Conservation (phyloP, 2,888 invertebrate species). For the Dromius quadrimaculatus region DNA sequence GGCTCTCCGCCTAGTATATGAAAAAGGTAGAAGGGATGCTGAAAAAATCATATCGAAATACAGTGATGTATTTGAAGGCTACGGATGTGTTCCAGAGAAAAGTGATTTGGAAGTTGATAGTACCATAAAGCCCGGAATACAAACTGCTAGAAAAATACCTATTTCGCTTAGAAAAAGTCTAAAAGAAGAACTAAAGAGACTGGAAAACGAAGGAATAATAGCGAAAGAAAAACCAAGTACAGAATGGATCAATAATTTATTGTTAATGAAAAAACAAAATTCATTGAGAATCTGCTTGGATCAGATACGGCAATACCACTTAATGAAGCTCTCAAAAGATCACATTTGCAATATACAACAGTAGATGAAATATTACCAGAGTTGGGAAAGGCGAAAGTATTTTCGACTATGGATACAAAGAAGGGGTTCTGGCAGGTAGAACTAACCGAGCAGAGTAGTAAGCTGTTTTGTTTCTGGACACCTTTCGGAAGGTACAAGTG, state of each 20-base stretch:
- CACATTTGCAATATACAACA: conserved; percentile 46
- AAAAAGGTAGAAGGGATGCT: background rate
- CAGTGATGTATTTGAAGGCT: background rate
- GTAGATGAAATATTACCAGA: conserved; percentile 50
- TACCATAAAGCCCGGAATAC: background rate
- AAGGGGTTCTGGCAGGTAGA: conserved; percentile 21
- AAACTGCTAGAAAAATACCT: conserved; percentile 30
- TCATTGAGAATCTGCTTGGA: conserved; percentile 49
- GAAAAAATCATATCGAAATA: background rate
- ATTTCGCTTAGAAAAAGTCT: conserved; percentile 15
- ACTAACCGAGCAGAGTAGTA: conserved; percentile 7
- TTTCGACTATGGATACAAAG: conserved; percentile 51
- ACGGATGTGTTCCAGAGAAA: background rate
- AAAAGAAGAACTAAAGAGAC: conserved; percentile 34
- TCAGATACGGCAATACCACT: conserved; percentile 39
- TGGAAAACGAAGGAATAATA: conserved; percentile 42
- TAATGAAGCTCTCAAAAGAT: conserved; percentile 44
- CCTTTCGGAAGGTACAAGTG: conserved; percentile 36
- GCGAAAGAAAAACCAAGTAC: conserved; percentile 33
- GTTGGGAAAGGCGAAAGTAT: conserved; percentile 52
- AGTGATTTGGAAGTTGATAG: background rate
- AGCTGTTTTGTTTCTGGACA: conserved; percentile 22
- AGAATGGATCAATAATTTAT: conserved; percentile 48
- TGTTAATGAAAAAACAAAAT: conserved; percentile 40
- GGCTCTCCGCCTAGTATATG: background rate